Evolutionary conservation across 2,113 vertebrate genomes (phyloP), one percentile per base, ranked within the genome.

Genomic region (Vireo altiloquus): DNA sequence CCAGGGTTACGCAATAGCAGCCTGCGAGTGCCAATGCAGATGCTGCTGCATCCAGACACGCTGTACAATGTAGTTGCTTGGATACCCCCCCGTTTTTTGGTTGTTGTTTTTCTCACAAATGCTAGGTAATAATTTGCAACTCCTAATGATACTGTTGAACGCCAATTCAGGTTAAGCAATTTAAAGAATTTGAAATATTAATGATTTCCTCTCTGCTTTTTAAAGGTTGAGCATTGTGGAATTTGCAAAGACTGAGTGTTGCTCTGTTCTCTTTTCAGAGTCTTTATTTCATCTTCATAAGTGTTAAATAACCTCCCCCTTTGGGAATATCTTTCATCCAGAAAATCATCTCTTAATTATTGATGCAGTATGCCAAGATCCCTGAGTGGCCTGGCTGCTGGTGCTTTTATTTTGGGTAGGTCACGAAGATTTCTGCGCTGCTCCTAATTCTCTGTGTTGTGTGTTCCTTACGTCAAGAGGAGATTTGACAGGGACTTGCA

Each of bases 31-130:
- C 75, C 92, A 92, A 8, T n/a, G 28, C 95, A 75, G 91, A 72
- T 53, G 50, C 93, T 94, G 89, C 95, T 76, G 76, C 76, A 95
- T 95, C 57, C 82, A 95, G 75, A 83, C 93, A 82, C 12, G 13
- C 76, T 57, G 30, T 30, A 53, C 80, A 69, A n/a, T 69, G 56
- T 19, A 76, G 97, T 98, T 98, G 96, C 97, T 94, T 97, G 77
- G 98, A 94, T 97, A 97, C 86, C 21, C 77, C 42, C 77, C 42
- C 47, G 8, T 81, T 75, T 93, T 33, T 31, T 11, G 16, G 30
- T 54, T 28, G 21, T 63, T 72, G 21, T 50, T 61, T 54, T 90
- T 64, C 71, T 82, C 71, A 76, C 65, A 95, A 83, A 78, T 85
- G 40, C 94, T 80, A 92, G 93, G 94, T 97, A 96, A 94, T 91